Conservation (phyloP, 1,140 invertebrate species). For the Phenacoccus solenopsis region DNA sequence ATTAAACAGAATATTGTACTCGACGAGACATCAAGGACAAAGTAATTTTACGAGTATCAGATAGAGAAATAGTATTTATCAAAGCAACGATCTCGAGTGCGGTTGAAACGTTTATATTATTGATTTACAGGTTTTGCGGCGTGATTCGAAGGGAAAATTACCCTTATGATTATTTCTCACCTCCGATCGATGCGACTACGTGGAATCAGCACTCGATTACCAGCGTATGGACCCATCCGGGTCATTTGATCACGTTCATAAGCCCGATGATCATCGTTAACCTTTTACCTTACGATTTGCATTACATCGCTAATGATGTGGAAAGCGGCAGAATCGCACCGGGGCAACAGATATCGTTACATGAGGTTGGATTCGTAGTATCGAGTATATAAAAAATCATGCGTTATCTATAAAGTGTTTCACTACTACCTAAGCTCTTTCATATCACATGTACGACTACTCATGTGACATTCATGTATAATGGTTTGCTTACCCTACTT, state of each 20-base stretch:
- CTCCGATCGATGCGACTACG: not conserved
- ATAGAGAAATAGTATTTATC: too few species aligned
- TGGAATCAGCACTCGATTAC: conserved; percentile 18
- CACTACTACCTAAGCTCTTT: too few species aligned
- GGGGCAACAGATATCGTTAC: conserved; percentile 26
- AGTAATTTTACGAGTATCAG: too few species aligned
- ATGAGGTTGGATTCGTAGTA: too few species aligned
- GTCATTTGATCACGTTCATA: conserved; percentile 69
- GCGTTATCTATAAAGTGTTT: too few species aligned
- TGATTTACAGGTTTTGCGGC: conserved; percentile 53
- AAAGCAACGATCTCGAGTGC: too few species aligned
- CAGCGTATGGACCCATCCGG: conserved; percentile 45
- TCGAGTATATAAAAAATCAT: too few species aligned
- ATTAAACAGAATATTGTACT: too few species aligned
- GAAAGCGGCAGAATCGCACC: conserved; percentile 47
- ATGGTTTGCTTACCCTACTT: too few species aligned
- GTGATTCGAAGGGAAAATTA: conserved; percentile 65
- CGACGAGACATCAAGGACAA: too few species aligned
- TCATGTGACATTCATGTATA: too few species aligned
- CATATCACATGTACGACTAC: too few species aligned
- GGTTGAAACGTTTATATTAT: conserved; percentile 5
- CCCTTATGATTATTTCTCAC: conserved; percentile 45
- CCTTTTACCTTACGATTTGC: conserved; percentile 59
- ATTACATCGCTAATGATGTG: conserved; percentile 36
- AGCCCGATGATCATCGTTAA: conserved; percentile 70